Percentiles rank a stretch among this genome's conserved stretches.
These are phyloP conservation scores for Atherinomorus stipes DNA, from an alignment of 2,113 vertebrate species.

Conservation along the genomic window DNA sequence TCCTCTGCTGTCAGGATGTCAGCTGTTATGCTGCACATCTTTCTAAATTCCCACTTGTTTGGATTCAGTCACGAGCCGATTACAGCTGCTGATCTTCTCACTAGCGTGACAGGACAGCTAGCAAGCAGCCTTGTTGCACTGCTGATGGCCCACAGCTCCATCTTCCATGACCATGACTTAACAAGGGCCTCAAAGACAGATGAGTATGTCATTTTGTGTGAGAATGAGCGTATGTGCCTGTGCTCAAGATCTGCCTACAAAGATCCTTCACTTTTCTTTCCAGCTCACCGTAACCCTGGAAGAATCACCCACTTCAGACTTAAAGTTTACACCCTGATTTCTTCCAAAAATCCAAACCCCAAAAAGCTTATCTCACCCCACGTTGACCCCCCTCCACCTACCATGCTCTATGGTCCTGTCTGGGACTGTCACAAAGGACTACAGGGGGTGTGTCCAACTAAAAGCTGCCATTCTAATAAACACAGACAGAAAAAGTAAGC, in stretches of 20 bases:
- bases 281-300: constrained; percentile 27
- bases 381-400: background rate
- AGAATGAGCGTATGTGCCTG: constrained; percentile 51
- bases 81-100: constrained; percentile 45
- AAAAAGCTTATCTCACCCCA: constrained; percentile 9
- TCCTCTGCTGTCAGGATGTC: constrained; percentile 32
- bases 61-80: constrained; percentile 25
- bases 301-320: constrained; percentile 35
- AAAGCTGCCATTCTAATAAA: constrained; percentile 40
- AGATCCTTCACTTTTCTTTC: constrained; percentile 17
- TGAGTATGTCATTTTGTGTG: constrained; percentile 18
- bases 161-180: constrained; percentile 61
- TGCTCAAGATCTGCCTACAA: constrained; percentile 36
- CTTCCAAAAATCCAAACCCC: constrained; percentile 27
- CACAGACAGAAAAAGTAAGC: constrained; percentile 30
- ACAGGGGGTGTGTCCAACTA: constrained; percentile 53
- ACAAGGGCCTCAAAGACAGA: constrained; percentile 48
- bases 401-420: constrained; percentile 44
- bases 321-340: constrained; percentile 75
- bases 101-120: constrained; percentile 29
- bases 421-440: constrained; percentile 42
- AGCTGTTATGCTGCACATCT: constrained; percentile 28
- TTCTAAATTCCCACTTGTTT: constrained; percentile 9
- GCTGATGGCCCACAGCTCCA: constrained; percentile 49
- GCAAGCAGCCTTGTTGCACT: constrained; percentile 23